These are phyloP conservation scores for Mastomys coucha DNA, from an alignment of 2,113 vertebrate species.

Conservation along the genomic window DNA sequence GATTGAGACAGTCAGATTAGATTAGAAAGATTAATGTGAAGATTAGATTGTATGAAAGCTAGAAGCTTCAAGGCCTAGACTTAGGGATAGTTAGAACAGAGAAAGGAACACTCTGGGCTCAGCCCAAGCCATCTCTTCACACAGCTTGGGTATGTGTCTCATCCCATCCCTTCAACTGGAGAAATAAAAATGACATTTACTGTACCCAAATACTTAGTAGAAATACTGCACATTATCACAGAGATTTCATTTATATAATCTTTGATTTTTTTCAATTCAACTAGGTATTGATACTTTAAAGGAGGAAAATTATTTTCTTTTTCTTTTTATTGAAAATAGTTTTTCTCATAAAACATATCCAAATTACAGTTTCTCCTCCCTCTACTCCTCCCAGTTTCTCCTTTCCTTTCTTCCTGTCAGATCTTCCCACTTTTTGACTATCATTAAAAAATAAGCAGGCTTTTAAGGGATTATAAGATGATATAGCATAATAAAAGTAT, in stretches of 20 bases:
- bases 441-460: background rate
- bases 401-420: too few relatives aligned
- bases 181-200: too few relatives aligned
- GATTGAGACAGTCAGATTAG: too few relatives aligned
- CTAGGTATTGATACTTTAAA: constrained; percentile 32
- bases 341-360: background rate
- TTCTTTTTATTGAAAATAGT: background rate
- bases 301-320: background rate
- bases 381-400: background rate
- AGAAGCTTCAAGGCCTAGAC: too few relatives aligned
- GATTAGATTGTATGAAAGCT: too few relatives aligned
- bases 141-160: too few relatives aligned
- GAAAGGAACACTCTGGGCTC: too few relatives aligned
- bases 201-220: background rate
- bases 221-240: constrained; percentile 47
- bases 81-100: too few relatives aligned
- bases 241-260: background rate
- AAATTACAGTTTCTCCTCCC: background rate
- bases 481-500: background rate
- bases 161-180: too few relatives aligned
- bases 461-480: background rate
- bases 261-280: constrained; percentile 23
- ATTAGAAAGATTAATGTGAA: too few relatives aligned
- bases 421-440: background rate
- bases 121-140: too few relatives aligned